Evolutionary conservation across 1,140 invertebrate species (phyloP), one percentile per base, ranked within the genome.

Genomic region (Aradophagus sp.): DNA sequence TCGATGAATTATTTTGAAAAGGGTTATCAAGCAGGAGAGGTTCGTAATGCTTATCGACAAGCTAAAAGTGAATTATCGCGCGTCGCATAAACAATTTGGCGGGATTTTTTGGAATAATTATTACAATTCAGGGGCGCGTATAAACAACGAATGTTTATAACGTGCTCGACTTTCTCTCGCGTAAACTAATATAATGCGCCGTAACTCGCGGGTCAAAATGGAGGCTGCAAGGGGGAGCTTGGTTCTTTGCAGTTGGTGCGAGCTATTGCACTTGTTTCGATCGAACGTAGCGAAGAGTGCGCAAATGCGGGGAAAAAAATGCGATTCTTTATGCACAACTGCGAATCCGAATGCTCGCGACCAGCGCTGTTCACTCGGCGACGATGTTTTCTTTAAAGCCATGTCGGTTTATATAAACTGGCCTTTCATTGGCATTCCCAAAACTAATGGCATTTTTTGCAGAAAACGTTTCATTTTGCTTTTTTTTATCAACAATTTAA

Each of bases 271-370:
- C 62, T 72, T 72, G 61, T 66, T 72, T 72, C 62, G 62, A 73
- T 73, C 62, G 69, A 58, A 62, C 62, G 58, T 62, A 56, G 63
- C 19, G 56, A 73, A 63, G 63, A 73, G 63, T 73, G 70, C 70
- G 70, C 63, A 67, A 73, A 73, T 73, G 62, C 70, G 56, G 35
- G 58, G n/a, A n/a, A n/a, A 50, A 73, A 71, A 73, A 67, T 73
- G 70, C 63, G 52, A 67, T 59, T 73, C 58, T 63, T 53, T 63
- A 58, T 73, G 70, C 63, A 63, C 63, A 47, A 15, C 36, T 55
- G 38, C 6, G 56, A 63, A 67, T 35, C 44, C 55, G 69, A 62
- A 58, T 17, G 66, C 48, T 20, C 5, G 59, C 45, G 26, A 42
- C 29, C 35, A 56, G 62, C 36, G 29, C 39, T 66, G 56, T 71